Evolutionary conservation across 2,113 vertebrate species (phyloP), one percentile per base, ranked within the genome.

Genomic region (Toxotes jaculatrix): DNA sequence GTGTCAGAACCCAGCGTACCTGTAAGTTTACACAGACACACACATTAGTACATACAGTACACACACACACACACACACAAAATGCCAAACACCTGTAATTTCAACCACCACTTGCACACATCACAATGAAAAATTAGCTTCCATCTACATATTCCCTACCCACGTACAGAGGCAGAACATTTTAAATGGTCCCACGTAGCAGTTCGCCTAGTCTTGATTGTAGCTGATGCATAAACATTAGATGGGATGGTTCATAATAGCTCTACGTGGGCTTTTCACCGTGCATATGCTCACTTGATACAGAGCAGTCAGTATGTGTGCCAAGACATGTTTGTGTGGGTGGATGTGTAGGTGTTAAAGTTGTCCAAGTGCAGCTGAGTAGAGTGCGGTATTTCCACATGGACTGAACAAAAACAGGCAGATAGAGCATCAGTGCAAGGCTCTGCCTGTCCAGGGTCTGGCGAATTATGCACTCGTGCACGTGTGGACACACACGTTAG

Each of bases 1-100:
- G 98, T 99, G 86, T 99, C 98, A 0, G 95, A 99, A 83, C 96
- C 97, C 91, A 97, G 96, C 84, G 93, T 96, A 63, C 93, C 94
- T 91, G 98, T 99, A 89, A 91, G 93, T 88, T 66, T 31, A 14
- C 72, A 72, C 68, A 56, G 32, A 40, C 74, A 69, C 21, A 47
- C 40, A 31, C 10, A 43, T 21, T 27, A 10, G 16, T 32, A 45
- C 19, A 36, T 3, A 10, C 17, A 63, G 16, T 19, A 19, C 65
- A 43, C 63, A 47, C 8, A 5, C 53, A 19, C 65, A 43, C 63
- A 47, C 8, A 5, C 53, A 43, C 34, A 42, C 21, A 55, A 19
- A 31, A 49, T 3, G 23, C 56, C 14, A 77, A 40, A 84, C 4
- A 49, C 49, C 27, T 43, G 11, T 43, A 14, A 66, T 38, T 34